Evolutionary conservation across 1,140 invertebrate genomes (phyloP).

Genomic region (Calephelis virginiensis): DNA sequence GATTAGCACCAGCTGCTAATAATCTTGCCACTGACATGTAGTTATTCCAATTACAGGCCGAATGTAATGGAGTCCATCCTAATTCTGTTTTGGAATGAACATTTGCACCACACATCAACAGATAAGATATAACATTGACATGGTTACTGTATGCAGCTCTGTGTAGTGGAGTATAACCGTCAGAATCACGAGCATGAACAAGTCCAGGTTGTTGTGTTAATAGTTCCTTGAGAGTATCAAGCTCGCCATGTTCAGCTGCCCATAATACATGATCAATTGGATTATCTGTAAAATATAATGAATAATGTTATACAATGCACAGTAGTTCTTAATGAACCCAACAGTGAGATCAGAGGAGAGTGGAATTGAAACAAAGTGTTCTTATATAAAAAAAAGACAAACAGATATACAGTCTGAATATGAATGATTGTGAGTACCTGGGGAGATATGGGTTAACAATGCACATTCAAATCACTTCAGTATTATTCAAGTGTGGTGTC

Average conservation of each 20-base stretch:
- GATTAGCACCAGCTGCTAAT: constrained; percentile 90
- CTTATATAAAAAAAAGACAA: no score
- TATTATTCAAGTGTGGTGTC: no score
- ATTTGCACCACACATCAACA: constrained; percentile 87
- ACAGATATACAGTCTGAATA: no score
- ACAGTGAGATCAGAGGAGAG: no score
- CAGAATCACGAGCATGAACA: constrained; percentile 86
- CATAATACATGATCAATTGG: constrained; percentile 85
- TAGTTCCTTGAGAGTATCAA: constrained; percentile 83
- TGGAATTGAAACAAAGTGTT: no score
- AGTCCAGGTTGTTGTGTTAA: constrained; percentile 81
- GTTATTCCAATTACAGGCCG: constrained; percentile 94
- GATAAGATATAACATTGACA: constrained; percentile 85
- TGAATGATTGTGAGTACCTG: no score
- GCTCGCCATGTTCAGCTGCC: constrained; percentile 90
- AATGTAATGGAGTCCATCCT: constrained; percentile 96
- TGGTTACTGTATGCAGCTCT: constrained; percentile 95
- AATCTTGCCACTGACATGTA: constrained; percentile 86
- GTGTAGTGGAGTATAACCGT: constrained; percentile 90
- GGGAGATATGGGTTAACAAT: no score
- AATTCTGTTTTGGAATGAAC: constrained; percentile 87
- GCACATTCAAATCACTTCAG: no score
- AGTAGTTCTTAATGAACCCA: no score
- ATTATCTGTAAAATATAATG: constrained; percentile 77
- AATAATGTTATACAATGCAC: background rate